A percentile compares a stretch with the other conserved stretches of the same genome.
Evolutionary conservation across 1,140 invertebrate genomes (phyloP).

Genomic region (Belonocnema kinseyi): DNA sequence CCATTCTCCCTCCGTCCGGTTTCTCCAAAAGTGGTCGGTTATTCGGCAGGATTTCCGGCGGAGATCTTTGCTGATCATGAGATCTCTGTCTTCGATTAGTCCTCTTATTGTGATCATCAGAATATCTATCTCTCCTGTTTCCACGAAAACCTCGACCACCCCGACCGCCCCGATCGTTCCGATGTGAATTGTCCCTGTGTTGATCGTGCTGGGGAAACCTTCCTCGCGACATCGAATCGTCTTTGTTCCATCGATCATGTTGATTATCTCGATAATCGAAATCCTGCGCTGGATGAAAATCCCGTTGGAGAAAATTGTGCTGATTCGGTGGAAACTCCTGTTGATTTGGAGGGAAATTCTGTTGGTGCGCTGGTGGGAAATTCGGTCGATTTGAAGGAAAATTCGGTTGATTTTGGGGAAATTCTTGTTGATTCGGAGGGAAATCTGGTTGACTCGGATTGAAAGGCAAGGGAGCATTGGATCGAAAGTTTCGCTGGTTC

Average conservation of each 20-base stretch:
- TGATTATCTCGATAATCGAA: conserved; percentile 66
- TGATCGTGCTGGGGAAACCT: conserved; percentile 60
- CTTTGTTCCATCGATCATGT: conserved; percentile 55
- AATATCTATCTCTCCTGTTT: conserved; percentile 59
- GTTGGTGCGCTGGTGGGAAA: conserved; percentile 57
- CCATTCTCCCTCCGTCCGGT: neutral
- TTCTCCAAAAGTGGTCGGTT: conserved; percentile 39
- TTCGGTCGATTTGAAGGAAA: conserved; percentile 53
- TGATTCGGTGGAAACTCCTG: conserved; percentile 58
- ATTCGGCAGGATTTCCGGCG: conserved; percentile 47
- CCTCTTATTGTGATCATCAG: conserved; percentile 57
- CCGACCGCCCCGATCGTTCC: conserved; percentile 60
- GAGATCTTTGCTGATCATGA: conserved; percentile 45
- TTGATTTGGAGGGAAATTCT: conserved; percentile 54
- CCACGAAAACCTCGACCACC: conserved; percentile 60
- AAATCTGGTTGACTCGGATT: conserved; percentile 56
- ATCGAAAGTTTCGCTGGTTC: conserved; percentile 43
- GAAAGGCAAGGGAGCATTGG: neutral
- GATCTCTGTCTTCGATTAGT: conserved; percentile 57
- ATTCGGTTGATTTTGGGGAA: conserved; percentile 54
- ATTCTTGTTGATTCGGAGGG: conserved; percentile 56
- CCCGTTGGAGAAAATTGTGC: conserved; percentile 45
- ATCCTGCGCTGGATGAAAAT: conserved; percentile 55
- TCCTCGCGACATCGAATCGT: conserved; percentile 53
- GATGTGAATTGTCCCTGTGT: conserved; percentile 53